Base-by-base conservation (phyloP, 2,888 invertebrate species). In the Chrysolina haemoptera region DNA sequence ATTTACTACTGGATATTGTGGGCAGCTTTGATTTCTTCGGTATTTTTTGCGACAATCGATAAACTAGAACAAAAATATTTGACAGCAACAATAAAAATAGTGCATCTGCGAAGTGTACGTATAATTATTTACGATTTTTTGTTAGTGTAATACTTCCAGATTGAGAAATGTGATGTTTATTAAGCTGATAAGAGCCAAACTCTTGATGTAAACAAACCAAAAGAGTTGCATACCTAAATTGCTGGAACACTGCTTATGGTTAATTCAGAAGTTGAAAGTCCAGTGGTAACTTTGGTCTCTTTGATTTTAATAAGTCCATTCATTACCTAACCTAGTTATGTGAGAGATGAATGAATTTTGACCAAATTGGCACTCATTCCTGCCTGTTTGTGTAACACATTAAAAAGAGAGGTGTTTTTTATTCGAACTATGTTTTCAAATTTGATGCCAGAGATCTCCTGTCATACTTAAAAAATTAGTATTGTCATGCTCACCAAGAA, bases 41-140 rank as follows among this genome's bases (percentile, higher is more conserved):
- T 53, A 18, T 53, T 50, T 53, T 53, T 53, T 63, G 55, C 73
- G 71, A 82, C 82, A 84, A 84, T 84, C 84, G 79, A 85, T 84
- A 73, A 83, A 81, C 80, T 80, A 77, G 64, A 59, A 77, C 78
- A 78, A 77, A 63, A 74, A 73, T 78, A 76, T 72, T 74, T 74
- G 82, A 82, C 82, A 82, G 80, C 82, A 82, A 81, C 75, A 53
- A 53, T 53, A 53, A 81, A 83, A 79, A 82, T 76, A 80, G 70
- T 78, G 74, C 75, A 79, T 79, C 35, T 46, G 48, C 46, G 22
- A 43, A 43, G 53, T 53, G 53, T 53, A 53, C 18, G 53, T 20
- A 53, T 59, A n/a, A n/a, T 14, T 59, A 16, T 50, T 9, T 50
- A 50, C n/a, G 18, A 50, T 35, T 59, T 27, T 27, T 59, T 59